Evolutionary conservation across 23 tunicate species (phyloP).

Genomic region (Ciona savignyi): DNA sequence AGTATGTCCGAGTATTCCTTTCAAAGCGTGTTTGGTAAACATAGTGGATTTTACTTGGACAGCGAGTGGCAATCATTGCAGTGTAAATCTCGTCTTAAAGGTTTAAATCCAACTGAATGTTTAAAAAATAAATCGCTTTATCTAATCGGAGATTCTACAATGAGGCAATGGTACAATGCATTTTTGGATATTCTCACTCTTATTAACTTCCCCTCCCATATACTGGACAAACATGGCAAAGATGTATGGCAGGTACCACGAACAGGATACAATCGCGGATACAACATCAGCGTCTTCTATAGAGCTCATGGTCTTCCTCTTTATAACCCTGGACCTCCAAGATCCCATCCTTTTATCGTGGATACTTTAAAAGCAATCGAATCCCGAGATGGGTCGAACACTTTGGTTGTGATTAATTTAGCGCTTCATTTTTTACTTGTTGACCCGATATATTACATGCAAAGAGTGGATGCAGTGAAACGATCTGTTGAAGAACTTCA

Average conservation of each 20-base stretch:
- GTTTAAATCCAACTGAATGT: too few species aligned
- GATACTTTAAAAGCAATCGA: slow-evolving; percentile 8
- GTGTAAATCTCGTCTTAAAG: too few species aligned
- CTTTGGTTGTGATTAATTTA: slow-evolving; percentile 23
- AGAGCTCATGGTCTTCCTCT: slow-evolving; percentile 39
- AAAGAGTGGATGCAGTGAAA: not conserved
- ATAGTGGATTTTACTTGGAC: too few species aligned
- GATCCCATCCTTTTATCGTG: slow-evolving; percentile 46
- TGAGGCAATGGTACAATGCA: not conserved
- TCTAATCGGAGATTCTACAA: too few species aligned
- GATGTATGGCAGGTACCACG: slow-evolving; percentile 30
- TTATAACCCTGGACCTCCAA: slow-evolving; percentile 34
- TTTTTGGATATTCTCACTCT: not conserved
- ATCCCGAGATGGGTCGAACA: not conserved
- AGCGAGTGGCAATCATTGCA: too few species aligned
- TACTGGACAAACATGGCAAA: not conserved
- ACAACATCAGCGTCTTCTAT: slow-evolving; percentile 26
- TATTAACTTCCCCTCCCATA: not conserved
- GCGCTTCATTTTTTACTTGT: slow-evolving; percentile 21
- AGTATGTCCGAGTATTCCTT: not conserved
- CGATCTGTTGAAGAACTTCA: not conserved
- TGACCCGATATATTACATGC: too few species aligned
- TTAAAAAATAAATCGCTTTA: too few species aligned
- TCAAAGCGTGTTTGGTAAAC: not conserved
- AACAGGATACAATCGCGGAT: slow-evolving; percentile 1